Evolutionary conservation across 1,140 invertebrate genomes (phyloP).

Genomic region (Eupeodes corollae): DNA sequence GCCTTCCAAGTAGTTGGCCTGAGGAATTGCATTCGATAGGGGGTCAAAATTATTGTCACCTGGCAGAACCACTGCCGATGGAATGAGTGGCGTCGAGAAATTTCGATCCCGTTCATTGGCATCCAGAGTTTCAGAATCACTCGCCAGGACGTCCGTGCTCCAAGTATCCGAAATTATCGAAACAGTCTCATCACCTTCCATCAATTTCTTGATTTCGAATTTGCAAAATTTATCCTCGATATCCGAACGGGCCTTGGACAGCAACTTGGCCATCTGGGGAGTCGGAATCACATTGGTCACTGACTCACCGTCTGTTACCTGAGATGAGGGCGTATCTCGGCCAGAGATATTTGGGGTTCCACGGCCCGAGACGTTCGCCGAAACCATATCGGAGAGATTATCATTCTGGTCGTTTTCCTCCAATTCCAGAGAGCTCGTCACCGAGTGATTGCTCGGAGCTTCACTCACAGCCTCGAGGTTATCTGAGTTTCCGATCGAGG

Average conservation of each 20-base stretch:
- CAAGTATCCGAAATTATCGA: constrained; percentile 94
- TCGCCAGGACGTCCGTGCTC: constrained; percentile 92
- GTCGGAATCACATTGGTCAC: constrained; percentile 35
- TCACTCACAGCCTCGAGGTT: constrained; percentile 90
- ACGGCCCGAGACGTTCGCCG: constrained; percentile 85
- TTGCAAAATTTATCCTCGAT: constrained; percentile 98
- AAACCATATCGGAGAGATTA: constrained; percentile 93
- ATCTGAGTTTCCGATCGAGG: constrained; percentile 77
- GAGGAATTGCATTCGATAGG: not conserved
- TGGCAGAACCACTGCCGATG: constrained; percentile 30
- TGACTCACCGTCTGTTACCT: constrained; percentile 71
- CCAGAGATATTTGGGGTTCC: constrained; percentile 69
- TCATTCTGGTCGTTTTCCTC: constrained; percentile 83
- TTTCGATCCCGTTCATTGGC: constrained; percentile 47
- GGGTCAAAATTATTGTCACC: constrained; percentile 34
- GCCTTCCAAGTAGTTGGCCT: constrained; percentile 45
- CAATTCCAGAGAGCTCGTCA: constrained; percentile 79
- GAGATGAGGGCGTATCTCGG: constrained; percentile 88
- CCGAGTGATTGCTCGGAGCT: constrained; percentile 87
- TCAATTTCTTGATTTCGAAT: constrained; percentile 86
- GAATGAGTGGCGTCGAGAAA: constrained; percentile 34
- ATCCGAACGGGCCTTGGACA: constrained; percentile 77
- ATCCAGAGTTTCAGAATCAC: constrained; percentile 82
- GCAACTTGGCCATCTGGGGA: constrained; percentile 42
- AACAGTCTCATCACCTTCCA: constrained; percentile 84